Conservation (phyloP, 2,888 invertebrate species). For the Dendrolimus houi region DNA sequence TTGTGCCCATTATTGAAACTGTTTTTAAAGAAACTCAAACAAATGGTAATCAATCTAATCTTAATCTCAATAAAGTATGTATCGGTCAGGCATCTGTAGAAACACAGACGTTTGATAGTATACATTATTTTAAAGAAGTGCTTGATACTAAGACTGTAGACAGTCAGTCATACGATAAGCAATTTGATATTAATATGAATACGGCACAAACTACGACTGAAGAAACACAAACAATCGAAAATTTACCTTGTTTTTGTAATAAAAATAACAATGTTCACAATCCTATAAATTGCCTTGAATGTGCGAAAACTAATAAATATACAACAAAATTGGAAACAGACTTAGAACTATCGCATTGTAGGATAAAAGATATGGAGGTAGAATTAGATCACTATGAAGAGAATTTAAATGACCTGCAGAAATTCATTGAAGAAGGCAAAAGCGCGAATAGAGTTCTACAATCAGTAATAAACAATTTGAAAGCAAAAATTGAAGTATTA, state of each 20-base stretch:
- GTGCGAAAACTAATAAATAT: conserved; percentile 29
- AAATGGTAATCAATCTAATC: neutral
- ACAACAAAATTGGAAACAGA: conserved; percentile 38
- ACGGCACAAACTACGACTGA: neutral
- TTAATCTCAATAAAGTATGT: conserved; percentile 1
- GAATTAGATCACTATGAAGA: conserved; percentile 42
- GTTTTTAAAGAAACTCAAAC: conserved; percentile 5
- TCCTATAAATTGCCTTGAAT: conserved; percentile 37
- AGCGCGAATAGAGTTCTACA: conserved; percentile 35
- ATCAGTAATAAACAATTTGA: conserved; percentile 30
- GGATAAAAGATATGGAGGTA: conserved; percentile 30
- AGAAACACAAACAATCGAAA: conserved; percentile 27
- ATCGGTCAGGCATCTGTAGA: neutral
- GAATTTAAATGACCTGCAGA: conserved; percentile 39
- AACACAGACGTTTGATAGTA: too few relatives aligned
- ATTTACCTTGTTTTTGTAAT: conserved; percentile 1
- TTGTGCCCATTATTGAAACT: neutral
- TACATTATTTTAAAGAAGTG: neutral
- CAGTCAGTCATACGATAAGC: neutral
- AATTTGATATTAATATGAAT: neutral
- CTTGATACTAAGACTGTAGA: neutral
- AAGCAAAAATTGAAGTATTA: conserved; percentile 31
- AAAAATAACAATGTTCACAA: conserved; percentile 28
- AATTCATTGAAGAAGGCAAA: conserved; percentile 33
- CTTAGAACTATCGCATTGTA: conserved; percentile 22